Evolutionary conservation across 2,113 vertebrate species (phyloP).

Genomic region (Glareola pratincola): DNA sequence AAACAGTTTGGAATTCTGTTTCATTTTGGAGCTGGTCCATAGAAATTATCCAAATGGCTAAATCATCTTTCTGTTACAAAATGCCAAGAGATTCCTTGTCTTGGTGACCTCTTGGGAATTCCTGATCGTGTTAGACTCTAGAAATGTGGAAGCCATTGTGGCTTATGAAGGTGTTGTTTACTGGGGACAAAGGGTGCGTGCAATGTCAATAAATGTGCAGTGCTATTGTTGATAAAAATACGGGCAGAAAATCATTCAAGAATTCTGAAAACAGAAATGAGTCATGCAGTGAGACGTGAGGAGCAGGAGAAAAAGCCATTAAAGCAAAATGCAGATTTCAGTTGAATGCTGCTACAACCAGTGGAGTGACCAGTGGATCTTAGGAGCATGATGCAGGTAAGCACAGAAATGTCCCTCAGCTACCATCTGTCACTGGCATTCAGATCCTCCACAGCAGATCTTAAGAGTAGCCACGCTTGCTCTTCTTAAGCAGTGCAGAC

Average conservation of each 20-base stretch:
- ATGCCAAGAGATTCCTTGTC: neutral
- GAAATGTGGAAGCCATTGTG: neutral
- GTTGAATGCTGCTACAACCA: neutral
- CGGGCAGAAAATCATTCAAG: neutral
- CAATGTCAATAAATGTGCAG: neutral
- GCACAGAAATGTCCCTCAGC: neutral
- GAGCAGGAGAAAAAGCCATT: neutral
- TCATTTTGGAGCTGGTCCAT: neutral
- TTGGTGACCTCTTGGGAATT: neutral
- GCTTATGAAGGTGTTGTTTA: fast-evolving
- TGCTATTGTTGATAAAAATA: neutral
- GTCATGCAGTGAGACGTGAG: neutral
- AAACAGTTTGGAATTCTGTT: neutral
- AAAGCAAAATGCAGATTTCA: neutral
- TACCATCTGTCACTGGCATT: neutral
- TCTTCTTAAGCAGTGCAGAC: neutral
- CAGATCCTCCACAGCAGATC: neutral
- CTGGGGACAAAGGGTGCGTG: fast-evolving
- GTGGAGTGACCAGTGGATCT: neutral
- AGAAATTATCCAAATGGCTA: neutral
- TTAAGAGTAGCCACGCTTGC: neutral
- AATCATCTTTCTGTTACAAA: neutral
- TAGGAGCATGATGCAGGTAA: neutral
- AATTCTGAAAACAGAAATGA: neutral
- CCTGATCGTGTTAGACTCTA: fast-evolving